Percentiles rank a stretch among this genome's conserved stretches.
Evolutionary conservation across 2,888 invertebrate genomes (phyloP).

Genomic region (Drosophila emarginata): DNA sequence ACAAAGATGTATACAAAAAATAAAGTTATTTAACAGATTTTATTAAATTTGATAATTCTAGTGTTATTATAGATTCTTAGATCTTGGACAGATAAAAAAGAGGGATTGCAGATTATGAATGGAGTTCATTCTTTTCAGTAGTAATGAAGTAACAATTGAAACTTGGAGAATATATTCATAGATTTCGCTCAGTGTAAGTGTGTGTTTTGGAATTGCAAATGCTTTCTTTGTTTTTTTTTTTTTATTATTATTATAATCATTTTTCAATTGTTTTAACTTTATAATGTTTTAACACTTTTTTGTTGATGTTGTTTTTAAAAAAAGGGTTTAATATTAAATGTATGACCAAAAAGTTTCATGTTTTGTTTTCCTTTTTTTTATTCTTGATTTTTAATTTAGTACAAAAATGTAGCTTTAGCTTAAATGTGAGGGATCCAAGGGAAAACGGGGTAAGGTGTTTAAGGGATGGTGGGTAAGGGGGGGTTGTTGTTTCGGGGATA

Average conservation of each 20-base stretch:
- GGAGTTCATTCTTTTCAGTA: not conserved
- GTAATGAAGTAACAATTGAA: not conserved
- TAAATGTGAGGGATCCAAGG: constrained; percentile 9
- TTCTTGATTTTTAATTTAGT: constrained; percentile 55
- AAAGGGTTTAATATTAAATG: constrained; percentile 14
- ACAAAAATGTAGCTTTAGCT: constrained; percentile 37
- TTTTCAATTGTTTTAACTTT: constrained; percentile 40
- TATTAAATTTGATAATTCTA: too few relatives aligned
- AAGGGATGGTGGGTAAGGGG: not conserved
- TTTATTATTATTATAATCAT: constrained; percentile 48
- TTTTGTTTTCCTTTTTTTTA: constrained; percentile 8
- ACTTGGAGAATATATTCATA: not conserved
- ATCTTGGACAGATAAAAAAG: not conserved
- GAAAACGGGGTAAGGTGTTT: constrained; percentile 10
- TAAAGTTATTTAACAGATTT: too few relatives aligned
- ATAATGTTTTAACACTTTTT: constrained; percentile 27
- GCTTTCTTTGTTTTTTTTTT: constrained; percentile 50
- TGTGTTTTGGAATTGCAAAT: constrained; percentile 61
- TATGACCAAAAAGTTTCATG: constrained; percentile 1
- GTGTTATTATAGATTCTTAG: too few relatives aligned
- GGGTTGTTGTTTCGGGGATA: constrained; percentile 1
- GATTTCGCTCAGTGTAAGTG: constrained; percentile 11
- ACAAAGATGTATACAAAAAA: too few relatives aligned
- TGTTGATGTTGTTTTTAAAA: constrained; percentile 23
- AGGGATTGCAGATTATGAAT: not conserved